Conservation (phyloP, 1,140 invertebrate species). For the Periplaneta americana region DNA sequence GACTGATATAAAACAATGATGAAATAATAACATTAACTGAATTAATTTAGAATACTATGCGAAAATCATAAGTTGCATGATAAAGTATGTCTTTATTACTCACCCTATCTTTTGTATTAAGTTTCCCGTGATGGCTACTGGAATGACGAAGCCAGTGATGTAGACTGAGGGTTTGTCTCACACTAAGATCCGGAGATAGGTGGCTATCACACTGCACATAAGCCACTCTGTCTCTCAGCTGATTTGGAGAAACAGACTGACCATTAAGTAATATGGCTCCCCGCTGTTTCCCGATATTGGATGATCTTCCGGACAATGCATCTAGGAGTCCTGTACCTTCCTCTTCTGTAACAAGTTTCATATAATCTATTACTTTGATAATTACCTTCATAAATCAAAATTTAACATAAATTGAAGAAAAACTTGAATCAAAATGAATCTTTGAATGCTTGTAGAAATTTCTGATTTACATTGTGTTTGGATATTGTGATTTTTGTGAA, state of each 20-base stretch:
- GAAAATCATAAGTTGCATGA: too few species aligned
- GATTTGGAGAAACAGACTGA: slow-evolving; percentile 51
- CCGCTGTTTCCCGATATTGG: slow-evolving; percentile 32
- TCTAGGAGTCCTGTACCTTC: slow-evolving; percentile 80
- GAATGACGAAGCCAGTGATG: slow-evolving; percentile 32
- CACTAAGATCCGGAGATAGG: slow-evolving; percentile 41
- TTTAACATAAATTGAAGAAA: too few species aligned
- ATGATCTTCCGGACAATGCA: slow-evolving; percentile 60
- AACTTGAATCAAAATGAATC: too few species aligned
- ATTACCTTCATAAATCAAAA: too few species aligned
- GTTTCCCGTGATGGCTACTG: slow-evolving; percentile 35
- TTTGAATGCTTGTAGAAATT: too few species aligned
- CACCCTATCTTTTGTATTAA: slow-evolving; percentile 58
- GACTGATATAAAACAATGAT: too few species aligned
- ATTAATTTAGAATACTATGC: too few species aligned
- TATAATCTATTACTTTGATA: too few species aligned
- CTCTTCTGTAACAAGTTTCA: slow-evolving; percentile 38
- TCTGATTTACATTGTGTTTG: too few species aligned
- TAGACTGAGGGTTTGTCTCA: slow-evolving; percentile 44
- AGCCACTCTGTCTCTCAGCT: slow-evolving; percentile 44
- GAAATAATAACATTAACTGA: too few species aligned
- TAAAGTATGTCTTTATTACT: too few species aligned
- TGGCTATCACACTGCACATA: slow-evolving; percentile 27
- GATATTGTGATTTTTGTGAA: too few species aligned
- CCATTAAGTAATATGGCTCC: slow-evolving; percentile 86